Base-by-base conservation (phyloP, 2,888 invertebrate genomes). In the Arctia plantaginis region DNA sequence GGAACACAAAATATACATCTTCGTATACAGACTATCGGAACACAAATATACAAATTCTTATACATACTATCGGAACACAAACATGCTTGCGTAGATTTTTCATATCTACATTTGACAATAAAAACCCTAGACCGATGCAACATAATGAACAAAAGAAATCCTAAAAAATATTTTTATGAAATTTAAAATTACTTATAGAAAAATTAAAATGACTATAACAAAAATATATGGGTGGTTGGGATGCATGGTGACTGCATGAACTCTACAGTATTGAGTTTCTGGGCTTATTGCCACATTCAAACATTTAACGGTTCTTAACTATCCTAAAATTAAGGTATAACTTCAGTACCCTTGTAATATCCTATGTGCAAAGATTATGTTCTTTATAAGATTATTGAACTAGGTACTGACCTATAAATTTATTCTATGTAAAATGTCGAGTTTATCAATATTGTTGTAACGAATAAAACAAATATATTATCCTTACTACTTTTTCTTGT, bases 231-330 rank as follows among this genome's bases (percentile, higher is more conserved):
- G 75, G 74, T 77, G 70, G 76, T 64, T 30, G 72, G 78, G 73
- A 78, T 79, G 85, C 80, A 82, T 77, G 83, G 72, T 62, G 78
- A 77, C 6, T 69, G 82, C 84, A 83, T 82, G 84, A 55, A 62
- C 30, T 68, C 74, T 59, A 66, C n/a, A 67, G n/a, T 68, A 68
- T 18, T 18, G 7, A 30, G 2, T 30, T 30, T 30, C 6, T 62
- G 27, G 30, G 62, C 18, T 30, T 30, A 62, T 3, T 55, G n/a
- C n/a, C n/a, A 2, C n/a, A n/a, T 12, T n/a, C n/a, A 55, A 55
- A 55, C 3, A 27, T 55, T 8, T 23, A 12, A n/a, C 8, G n/a
- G 10, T 12, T 55, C n/a, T 55, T 13, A 27, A n/a, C 2, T 27
- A 3, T n/a, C n/a, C n/a, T 2, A 12, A 51, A 51, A 44, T 27